Evolutionary conservation across 2,113 vertebrate species (phyloP).

Genomic region (Fulica atra): DNA sequence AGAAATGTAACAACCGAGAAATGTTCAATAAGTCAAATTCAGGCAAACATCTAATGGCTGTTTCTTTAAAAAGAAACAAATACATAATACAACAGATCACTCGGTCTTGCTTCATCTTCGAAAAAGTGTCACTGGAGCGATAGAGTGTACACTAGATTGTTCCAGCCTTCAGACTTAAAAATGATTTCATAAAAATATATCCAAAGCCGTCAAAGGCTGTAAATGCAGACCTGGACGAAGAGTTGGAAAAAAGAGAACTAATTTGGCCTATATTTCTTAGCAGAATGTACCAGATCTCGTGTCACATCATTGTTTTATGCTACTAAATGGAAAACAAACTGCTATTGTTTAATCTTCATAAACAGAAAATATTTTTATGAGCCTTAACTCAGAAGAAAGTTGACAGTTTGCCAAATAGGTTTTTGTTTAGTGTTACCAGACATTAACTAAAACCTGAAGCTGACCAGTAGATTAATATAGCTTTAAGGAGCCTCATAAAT

Average conservation of each 20-base stretch:
- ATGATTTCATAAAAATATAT: background rate
- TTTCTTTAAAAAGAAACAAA: conserved; percentile 18
- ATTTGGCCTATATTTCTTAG: background rate
- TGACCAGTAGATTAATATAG: background rate
- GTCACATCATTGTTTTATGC: conserved; percentile 40
- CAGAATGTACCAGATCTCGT: background rate
- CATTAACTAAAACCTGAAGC: background rate
- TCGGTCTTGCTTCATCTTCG: background rate
- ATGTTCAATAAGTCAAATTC: conserved; percentile 27
- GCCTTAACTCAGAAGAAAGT: conserved; percentile 17
- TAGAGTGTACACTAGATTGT: background rate
- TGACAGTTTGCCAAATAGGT: conserved; percentile 41
- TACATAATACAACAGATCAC: background rate
- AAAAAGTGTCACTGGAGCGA: background rate
- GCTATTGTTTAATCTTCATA: conserved; percentile 53
- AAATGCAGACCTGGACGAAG: background rate
- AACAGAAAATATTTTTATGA: conserved; percentile 53
- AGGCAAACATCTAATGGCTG: background rate
- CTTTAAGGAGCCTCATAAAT: background rate
- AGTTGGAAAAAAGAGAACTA: background rate
- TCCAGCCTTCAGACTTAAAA: conserved; percentile 12
- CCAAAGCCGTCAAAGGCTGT: background rate
- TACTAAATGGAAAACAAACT: conserved; percentile 33
- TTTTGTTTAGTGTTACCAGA: conserved; percentile 21
- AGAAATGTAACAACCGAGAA: background rate